Percentiles rank a stretch among this genome's conserved stretches.
These are phyloP conservation scores for Oryzias melastigma DNA, from an alignment of 2,113 vertebrate genomes.

Conservation along the genomic window DNA sequence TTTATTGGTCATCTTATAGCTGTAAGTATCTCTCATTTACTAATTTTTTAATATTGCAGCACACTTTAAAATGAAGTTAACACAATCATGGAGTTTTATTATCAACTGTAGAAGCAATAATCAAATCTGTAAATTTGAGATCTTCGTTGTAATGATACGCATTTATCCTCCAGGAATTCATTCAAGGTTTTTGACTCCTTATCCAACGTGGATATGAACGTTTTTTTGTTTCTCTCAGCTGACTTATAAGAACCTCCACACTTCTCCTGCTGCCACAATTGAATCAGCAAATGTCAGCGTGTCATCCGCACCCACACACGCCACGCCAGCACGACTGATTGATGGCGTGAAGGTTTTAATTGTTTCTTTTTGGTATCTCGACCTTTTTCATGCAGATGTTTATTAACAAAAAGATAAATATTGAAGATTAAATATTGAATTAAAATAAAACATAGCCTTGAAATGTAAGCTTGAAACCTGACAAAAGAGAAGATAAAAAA, in stretches of 20 bases:
- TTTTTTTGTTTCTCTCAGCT: neutral
- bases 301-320: neutral
- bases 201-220: slow-evolving; percentile 1
- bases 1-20: too few species aligned
- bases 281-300: slow-evolving; percentile 10
- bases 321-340: neutral
- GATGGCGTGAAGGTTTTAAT: too few species aligned
- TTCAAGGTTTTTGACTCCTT: neutral
- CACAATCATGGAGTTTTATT: neutral
- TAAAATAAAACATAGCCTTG: too few species aligned
- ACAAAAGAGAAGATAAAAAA: too few species aligned
- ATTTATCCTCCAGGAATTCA: slow-evolving; percentile 3
- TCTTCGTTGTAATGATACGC: slow-evolving; percentile 3
- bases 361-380: too few species aligned
- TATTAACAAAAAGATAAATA: too few species aligned
- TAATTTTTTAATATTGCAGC: neutral
- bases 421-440: too few species aligned
- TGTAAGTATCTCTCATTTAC: too few species aligned
- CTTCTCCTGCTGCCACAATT: neutral
- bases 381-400: too few species aligned
- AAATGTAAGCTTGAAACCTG: too few species aligned
- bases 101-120: neutral
- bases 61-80: neutral
- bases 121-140: neutral
- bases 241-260: neutral